Evolutionary conservation across 1,140 invertebrate species (phyloP).

Genomic region (Caenorhabditis tropicalis): DNA sequence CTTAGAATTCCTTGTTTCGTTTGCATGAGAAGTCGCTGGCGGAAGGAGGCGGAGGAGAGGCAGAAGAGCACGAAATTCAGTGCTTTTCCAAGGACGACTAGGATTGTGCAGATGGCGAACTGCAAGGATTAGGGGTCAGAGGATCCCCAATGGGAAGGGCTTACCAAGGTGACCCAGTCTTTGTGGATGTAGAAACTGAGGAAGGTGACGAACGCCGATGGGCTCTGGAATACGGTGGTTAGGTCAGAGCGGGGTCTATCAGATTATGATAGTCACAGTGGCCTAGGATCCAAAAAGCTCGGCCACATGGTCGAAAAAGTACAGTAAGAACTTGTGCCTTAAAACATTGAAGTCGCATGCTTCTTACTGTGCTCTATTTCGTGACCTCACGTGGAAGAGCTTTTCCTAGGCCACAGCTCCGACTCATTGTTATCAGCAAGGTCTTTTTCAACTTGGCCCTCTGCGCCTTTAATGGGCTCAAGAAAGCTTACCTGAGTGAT

Average conservation of each 20-base stretch:
- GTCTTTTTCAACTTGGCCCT: too few relatives aligned
- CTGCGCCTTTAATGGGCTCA: too few relatives aligned
- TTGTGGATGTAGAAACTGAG: slow-evolving; percentile 44
- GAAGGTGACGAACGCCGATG: slow-evolving; percentile 55
- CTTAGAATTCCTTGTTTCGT: slow-evolving; percentile 42
- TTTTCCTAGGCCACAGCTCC: too few relatives aligned
- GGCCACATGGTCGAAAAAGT: too few relatives aligned
- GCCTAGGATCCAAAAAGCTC: too few relatives aligned
- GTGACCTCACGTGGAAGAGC: too few relatives aligned
- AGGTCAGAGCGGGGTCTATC: too few relatives aligned
- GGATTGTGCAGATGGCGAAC: slow-evolving; percentile 37
- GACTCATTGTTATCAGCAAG: too few relatives aligned
- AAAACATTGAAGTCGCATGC: too few relatives aligned
- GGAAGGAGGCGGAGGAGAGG: slow-evolving; percentile 54
- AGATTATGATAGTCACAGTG: too few relatives aligned
- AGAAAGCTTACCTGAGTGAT: slow-evolving; percentile 52
- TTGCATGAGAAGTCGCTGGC: slow-evolving; percentile 41
- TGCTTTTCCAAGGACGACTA: slow-evolving; percentile 48
- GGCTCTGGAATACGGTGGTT: slow-evolving; percentile 37
- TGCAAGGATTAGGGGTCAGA: background rate
- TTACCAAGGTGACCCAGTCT: slow-evolving; percentile 43
- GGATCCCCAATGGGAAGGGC: background rate
- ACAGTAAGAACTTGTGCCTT: too few relatives aligned
- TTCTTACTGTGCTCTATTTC: too few relatives aligned
- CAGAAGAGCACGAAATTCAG: slow-evolving; percentile 56